Percentiles rank a stretch among this genome's conserved stretches.
Evolutionary conservation across 2,797 vertebrate species (phyloP).

Genomic region (Melopsittacus undulatus): DNA sequence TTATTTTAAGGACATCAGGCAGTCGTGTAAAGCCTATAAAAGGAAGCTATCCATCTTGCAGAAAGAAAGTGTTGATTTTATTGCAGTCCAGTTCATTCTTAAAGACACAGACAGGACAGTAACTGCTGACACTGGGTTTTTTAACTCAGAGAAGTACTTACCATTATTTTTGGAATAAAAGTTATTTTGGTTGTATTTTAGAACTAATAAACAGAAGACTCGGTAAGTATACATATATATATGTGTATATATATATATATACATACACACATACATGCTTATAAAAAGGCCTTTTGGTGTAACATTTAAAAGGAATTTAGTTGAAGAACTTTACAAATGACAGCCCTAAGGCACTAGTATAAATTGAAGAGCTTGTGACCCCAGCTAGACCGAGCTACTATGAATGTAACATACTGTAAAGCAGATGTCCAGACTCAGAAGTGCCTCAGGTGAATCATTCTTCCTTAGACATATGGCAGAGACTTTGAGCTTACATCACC

Average conservation of each 20-base stretch:
- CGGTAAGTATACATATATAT: neutral
- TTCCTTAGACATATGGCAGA: slow-evolving; percentile 29
- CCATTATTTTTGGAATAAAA: neutral
- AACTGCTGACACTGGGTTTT: neutral
- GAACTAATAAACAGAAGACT: neutral
- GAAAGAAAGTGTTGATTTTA: neutral
- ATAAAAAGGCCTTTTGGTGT: neutral
- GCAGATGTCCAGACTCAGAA: slow-evolving; percentile 47
- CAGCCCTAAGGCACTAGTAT: slow-evolving; percentile 11
- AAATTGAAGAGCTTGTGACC: slow-evolving; percentile 44
- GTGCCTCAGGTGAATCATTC: slow-evolving; percentile 59
- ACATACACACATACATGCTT: neutral
- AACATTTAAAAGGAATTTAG: slow-evolving; percentile 12
- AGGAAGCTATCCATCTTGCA: neutral
- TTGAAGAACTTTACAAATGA: slow-evolving; percentile 18
- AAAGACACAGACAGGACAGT: neutral
- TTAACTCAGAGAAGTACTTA: neutral
- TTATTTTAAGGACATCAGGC: neutral
- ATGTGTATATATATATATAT: accelerated
- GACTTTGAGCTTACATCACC: slow-evolving; percentile 13
- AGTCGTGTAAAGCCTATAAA: neutral
- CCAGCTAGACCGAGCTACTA: slow-evolving; percentile 23
- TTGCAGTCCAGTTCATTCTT: neutral
- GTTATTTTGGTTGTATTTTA: neutral
- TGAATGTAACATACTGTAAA: slow-evolving; percentile 36